A percentile compares a stretch with the other conserved stretches of the same genome.
These are phyloP conservation scores for Oreocharis arfaki DNA, from an alignment of 2,113 vertebrate species.

Conservation along the genomic window DNA sequence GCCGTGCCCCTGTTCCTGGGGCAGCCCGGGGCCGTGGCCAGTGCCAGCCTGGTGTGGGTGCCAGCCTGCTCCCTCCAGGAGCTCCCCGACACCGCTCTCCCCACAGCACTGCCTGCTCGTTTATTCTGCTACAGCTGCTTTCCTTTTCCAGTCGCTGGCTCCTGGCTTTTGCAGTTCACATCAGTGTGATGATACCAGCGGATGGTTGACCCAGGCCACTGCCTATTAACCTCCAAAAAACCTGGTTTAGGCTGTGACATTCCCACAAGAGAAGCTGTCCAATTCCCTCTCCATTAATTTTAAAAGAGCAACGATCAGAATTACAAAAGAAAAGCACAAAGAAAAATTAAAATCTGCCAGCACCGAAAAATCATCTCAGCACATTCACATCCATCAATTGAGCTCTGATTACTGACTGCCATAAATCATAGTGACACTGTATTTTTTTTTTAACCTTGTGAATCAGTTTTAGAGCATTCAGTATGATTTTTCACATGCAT, in stretches of 20 bases:
- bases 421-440: not conserved
- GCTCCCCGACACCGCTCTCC: not conserved
- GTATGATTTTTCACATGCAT: not conserved
- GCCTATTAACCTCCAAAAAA: not conserved
- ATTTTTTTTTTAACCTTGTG: conserved; percentile 4
- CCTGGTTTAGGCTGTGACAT: not conserved
- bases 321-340: not conserved
- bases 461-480: not conserved
- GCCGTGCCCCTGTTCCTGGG: not conserved
- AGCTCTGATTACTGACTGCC: not conserved
- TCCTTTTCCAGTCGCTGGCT: not conserved
- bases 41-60: not conserved
- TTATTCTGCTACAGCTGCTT: not conserved
- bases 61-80: not conserved
- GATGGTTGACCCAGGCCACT: not conserved
- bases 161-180: not conserved
- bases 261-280: not conserved
- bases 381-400: conserved; percentile 28
- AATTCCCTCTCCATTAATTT: not conserved
- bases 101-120: not conserved
- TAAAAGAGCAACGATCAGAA: not conserved
- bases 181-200: not conserved
- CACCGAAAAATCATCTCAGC: not conserved
- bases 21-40: accelerated
- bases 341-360: conserved; percentile 5